Evolutionary conservation across 2,113 vertebrate species (phyloP).

Genomic region (Oreochromis spilurus): DNA sequence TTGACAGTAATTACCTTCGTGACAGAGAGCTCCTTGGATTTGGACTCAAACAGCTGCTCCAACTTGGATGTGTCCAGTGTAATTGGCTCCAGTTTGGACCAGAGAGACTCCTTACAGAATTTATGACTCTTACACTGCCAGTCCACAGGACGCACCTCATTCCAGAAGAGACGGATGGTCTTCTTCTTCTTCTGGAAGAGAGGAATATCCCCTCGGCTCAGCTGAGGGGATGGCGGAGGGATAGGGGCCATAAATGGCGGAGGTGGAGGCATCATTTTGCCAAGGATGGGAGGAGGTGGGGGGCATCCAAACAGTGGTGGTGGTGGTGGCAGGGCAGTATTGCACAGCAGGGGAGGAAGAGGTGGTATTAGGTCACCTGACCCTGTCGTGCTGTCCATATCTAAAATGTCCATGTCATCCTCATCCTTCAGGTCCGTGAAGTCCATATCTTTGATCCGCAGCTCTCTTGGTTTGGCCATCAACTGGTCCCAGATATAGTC

Average conservation of each 20-base stretch:
- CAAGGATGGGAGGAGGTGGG: slow-evolving; percentile 77
- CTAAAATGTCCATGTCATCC: slow-evolving; percentile 88
- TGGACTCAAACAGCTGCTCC: slow-evolving; percentile 97
- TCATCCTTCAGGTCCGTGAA: slow-evolving; percentile 94
- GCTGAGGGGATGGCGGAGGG: slow-evolving; percentile 83
- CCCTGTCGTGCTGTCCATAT: slow-evolving; percentile 75
- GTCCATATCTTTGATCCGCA: slow-evolving; percentile 97
- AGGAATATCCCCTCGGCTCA: slow-evolving; percentile 80
- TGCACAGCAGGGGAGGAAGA: slow-evolving; percentile 74
- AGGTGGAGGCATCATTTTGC: slow-evolving; percentile 71
- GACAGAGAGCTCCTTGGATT: slow-evolving; percentile 94
- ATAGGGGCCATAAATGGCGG: slow-evolving; percentile 73
- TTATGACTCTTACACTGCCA: slow-evolving; percentile 88
- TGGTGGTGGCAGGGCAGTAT: slow-evolving; percentile 79
- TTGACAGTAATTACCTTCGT: slow-evolving; percentile 82
- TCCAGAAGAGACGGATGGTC: slow-evolving; percentile 98
- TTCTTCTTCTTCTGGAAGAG: slow-evolving; percentile 96
- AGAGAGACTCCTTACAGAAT: slow-evolving; percentile 87
- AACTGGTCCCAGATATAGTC: slow-evolving; percentile 99
- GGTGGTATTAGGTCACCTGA: slow-evolving; percentile 77
- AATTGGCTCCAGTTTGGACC: slow-evolving; percentile 94
- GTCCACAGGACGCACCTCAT: slow-evolving; percentile 89
- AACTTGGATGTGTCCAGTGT: slow-evolving; percentile 93
- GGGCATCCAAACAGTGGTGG: slow-evolving; percentile 75
- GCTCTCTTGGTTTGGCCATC: slow-evolving; percentile 88